These are phyloP conservation scores for Balaeniceps rex DNA, from an alignment of 2,113 vertebrate species.

Conservation along the genomic window DNA sequence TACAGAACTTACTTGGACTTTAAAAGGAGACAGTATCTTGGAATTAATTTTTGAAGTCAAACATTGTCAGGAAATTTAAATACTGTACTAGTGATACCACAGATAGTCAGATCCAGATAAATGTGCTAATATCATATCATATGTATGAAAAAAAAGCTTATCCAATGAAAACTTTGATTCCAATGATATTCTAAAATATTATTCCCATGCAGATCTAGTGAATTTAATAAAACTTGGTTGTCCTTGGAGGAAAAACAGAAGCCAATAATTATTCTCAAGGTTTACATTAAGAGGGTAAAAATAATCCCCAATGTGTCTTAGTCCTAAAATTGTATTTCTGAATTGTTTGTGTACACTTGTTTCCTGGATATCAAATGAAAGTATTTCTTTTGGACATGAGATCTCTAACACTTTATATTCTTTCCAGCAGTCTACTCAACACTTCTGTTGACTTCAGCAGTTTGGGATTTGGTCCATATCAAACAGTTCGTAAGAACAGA, in stretches of 20 bases:
- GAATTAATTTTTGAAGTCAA: background rate
- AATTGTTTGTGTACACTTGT: background rate
- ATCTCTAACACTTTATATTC: background rate
- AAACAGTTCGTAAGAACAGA: background rate
- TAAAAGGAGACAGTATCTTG: background rate
- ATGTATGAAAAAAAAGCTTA: background rate
- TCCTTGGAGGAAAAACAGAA: background rate
- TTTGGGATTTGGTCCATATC: background rate
- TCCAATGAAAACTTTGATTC: background rate
- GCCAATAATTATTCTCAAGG: background rate
- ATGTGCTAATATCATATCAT: background rate
- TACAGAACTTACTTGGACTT: background rate
- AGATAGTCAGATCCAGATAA: background rate
- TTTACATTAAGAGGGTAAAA: background rate
- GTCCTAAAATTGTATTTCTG: background rate
- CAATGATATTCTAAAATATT: background rate
- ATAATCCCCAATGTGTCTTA: background rate
- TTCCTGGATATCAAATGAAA: background rate
- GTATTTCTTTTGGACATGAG: background rate
- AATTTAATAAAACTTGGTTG: background rate
- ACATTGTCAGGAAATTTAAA: background rate
- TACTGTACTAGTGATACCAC: background rate
- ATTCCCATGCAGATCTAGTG: background rate
- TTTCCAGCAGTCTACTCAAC: background rate
- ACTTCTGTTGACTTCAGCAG: background rate